phyloP scores from a whole-genome alignment of 2,113 vertebrate species.

The Xiphorhynchus elegans region DNA sequence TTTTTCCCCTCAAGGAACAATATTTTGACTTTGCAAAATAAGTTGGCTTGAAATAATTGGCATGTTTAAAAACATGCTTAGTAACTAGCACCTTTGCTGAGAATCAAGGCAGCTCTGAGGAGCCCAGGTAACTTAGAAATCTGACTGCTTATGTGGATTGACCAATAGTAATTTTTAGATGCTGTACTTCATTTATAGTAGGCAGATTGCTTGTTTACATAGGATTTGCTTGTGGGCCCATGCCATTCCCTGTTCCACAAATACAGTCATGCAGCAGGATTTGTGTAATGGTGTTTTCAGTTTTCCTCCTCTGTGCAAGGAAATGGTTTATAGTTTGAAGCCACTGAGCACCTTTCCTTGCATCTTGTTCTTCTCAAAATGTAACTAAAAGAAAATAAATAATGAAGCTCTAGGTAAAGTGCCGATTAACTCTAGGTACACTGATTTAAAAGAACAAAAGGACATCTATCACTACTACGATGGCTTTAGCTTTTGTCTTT shows the following conservation, averaged over 20 bases:
- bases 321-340: background rate
- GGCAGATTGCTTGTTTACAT: background rate
- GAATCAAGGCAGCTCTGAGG: background rate
- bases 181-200: background rate
- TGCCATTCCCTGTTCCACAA: background rate
- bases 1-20: background rate
- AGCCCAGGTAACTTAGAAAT: background rate
- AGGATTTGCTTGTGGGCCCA: background rate
- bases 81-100: background rate
- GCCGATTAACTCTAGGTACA: background rate
- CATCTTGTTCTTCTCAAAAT: background rate
- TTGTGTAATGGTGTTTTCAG: background rate
- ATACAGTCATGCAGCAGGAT: background rate
- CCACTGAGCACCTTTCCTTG: background rate
- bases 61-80: background rate
- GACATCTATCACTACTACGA: background rate
- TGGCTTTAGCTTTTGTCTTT: background rate
- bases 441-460: background rate
- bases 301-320: background rate
- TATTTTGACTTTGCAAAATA: background rate
- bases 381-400: background rate
- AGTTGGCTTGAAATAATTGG: background rate
- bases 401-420: background rate
- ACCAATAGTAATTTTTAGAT: background rate
- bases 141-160: background rate